phyloP scores from a whole-genome alignment of 30 jellyfish, hydroid and myxozoan genomes.

The Aurelia aurita region DNA sequence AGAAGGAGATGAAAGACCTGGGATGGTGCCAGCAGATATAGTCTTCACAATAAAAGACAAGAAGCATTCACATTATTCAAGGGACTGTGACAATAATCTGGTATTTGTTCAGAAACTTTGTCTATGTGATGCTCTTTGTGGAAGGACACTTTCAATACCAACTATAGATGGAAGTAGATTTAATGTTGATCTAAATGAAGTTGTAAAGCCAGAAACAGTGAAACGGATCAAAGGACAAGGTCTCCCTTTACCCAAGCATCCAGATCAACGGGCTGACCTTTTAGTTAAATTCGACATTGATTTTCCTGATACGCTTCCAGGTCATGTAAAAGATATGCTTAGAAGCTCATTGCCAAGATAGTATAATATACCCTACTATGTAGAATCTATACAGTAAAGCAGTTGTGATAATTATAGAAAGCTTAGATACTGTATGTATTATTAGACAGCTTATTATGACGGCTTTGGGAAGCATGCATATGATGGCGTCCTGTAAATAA shows the following conservation, averaged over 20 bases:
- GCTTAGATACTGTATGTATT: too few species aligned
- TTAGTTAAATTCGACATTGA: constrained; percentile 60
- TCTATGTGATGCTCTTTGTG: constrained; percentile 92
- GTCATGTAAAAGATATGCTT: constrained; percentile 62
- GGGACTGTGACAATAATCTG: constrained; percentile 81
- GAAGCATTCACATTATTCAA: constrained; percentile 40
- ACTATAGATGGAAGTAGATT: constrained; percentile 45
- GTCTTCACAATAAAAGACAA: constrained; percentile 77
- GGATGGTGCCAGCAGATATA: constrained; percentile 85
- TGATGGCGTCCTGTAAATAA: too few species aligned
- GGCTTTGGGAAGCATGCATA: too few species aligned
- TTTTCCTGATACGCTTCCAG: constrained; percentile 61
- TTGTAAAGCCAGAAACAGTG: constrained; percentile 69
- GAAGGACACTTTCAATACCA: constrained; percentile 66
- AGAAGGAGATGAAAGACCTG: constrained; percentile 89
- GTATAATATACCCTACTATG: background rate
- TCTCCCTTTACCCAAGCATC: constrained; percentile 85
- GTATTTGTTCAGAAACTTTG: constrained; percentile 54
- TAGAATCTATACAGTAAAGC: too few species aligned
- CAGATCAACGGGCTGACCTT: constrained; percentile 55
- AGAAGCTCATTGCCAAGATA: constrained; percentile 52
- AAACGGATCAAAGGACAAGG: constrained; percentile 73
- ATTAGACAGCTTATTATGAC: too few species aligned
- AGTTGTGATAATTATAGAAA: too few species aligned
- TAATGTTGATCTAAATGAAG: constrained; percentile 31